Evolutionary conservation across 2,888 invertebrate genomes (phyloP).

Genomic region (Drosophila paranaensis): DNA sequence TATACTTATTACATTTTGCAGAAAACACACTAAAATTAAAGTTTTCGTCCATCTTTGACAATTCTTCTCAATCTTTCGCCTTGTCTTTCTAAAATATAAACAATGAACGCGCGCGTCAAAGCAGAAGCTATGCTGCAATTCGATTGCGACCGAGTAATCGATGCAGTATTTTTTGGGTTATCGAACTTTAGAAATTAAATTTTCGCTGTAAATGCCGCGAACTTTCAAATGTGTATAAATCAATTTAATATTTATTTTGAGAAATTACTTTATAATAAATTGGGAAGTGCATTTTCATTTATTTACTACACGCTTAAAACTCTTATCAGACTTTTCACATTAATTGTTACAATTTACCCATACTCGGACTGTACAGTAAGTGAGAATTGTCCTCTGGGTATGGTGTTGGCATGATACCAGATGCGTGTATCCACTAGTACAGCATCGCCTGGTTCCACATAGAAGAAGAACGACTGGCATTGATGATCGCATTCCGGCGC

Average conservation of each 20-base stretch:
- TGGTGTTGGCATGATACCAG: slow-evolving; percentile 96
- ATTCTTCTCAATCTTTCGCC: slow-evolving; percentile 4
- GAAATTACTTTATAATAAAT: not conserved
- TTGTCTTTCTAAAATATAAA: not conserved
- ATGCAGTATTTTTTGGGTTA: not conserved
- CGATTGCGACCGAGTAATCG: slow-evolving; percentile 7
- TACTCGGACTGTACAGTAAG: slow-evolving; percentile 96
- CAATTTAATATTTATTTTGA: not conserved
- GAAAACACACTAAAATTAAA: slow-evolving; percentile 55
- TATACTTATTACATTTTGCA: slow-evolving; percentile 38
- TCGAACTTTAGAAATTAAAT: not conserved
- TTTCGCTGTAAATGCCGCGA: not conserved
- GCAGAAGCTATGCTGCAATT: not conserved
- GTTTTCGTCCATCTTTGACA: slow-evolving; percentile 26
- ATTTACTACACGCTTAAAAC: slow-evolving; percentile 10
- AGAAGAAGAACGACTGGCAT: slow-evolving; percentile 90
- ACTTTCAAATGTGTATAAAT: not conserved
- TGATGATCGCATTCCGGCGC: slow-evolving; percentile 93
- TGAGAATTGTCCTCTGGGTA: slow-evolving; percentile 92
- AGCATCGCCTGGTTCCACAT: slow-evolving; percentile 94
- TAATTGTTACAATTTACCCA: slow-evolving; percentile 86
- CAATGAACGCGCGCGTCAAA: slow-evolving; percentile 19
- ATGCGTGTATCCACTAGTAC: slow-evolving; percentile 94
- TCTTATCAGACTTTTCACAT: slow-evolving; percentile 17
- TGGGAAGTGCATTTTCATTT: slow-evolving; percentile 20